phyloP scores from a whole-genome alignment of 2,888 invertebrate species.

The Clivina fossor region DNA sequence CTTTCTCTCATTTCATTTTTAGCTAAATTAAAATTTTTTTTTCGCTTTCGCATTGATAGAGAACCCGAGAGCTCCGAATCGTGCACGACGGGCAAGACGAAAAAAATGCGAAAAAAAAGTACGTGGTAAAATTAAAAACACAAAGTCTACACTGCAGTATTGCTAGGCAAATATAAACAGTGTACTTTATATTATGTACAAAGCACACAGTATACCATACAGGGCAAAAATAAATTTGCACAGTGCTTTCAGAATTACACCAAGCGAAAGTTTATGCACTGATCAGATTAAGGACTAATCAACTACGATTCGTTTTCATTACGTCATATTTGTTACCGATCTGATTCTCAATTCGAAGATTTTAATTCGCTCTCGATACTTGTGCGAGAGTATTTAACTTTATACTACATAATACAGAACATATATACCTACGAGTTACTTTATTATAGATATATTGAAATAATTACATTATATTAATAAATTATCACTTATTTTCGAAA shows the following conservation, averaged over 20 bases:
- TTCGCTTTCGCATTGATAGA: slow-evolving; percentile 3
- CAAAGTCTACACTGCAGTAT: slow-evolving; percentile 50
- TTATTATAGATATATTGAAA: no score
- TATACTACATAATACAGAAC: no score
- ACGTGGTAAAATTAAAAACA: slow-evolving; percentile 48
- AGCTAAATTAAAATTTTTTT: slow-evolving; percentile 27
- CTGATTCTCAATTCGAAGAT: no score
- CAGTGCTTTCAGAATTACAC: slow-evolving; percentile 43
- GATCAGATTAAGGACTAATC: slow-evolving; percentile 45
- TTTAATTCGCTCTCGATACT: no score
- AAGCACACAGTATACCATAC: slow-evolving; percentile 45
- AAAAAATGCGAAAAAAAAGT: slow-evolving; percentile 39
- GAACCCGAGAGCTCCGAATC: neutral
- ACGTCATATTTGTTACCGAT: no score
- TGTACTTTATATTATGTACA: slow-evolving; percentile 51
- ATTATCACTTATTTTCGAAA: no score
- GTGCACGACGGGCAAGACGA: slow-evolving; percentile 8
- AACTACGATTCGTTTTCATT: slow-evolving; percentile 22
- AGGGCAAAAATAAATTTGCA: slow-evolving; percentile 49
- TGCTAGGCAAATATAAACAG: slow-evolving; percentile 52
- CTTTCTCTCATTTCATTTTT: no score
- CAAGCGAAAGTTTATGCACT: slow-evolving; percentile 45
- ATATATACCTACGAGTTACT: no score
- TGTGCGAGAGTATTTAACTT: no score
- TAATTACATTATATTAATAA: no score